Percentiles rank a stretch among this genome's conserved stretches.
Conservation (phyloP, 2,113 vertebrate species). For the Calyptomena viridis region DNA sequence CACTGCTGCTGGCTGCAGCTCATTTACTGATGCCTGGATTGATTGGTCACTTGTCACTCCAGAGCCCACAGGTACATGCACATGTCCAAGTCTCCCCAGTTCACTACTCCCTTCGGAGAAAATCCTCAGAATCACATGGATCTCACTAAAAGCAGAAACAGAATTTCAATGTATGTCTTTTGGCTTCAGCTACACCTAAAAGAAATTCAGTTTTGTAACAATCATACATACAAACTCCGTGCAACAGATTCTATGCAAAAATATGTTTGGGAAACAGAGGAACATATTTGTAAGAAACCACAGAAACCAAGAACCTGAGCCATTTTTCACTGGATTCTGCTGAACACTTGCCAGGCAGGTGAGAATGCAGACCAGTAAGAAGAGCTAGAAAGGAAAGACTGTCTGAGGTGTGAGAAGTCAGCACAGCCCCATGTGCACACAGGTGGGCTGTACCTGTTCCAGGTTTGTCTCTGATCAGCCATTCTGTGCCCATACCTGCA, state of each 20-base stretch:
- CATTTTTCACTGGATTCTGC: not conserved
- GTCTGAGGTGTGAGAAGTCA: not conserved
- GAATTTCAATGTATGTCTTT: not conserved
- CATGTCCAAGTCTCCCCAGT: not conserved
- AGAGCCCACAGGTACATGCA: not conserved
- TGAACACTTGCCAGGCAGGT: not conserved
- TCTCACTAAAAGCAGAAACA: not conserved
- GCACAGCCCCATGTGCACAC: rapidly evolving
- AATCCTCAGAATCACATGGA: not conserved
- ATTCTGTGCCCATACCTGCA: not conserved
- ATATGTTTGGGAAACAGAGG: not conserved
- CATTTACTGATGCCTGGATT: not conserved
- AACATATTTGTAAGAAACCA: not conserved
- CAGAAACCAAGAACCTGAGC: not conserved
- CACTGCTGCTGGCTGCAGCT: conserved; percentile 2
- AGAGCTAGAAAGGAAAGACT: not conserved
- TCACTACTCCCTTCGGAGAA: not conserved
- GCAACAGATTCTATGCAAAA: not conserved
- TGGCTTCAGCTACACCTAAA: not conserved
- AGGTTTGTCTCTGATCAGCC: not conserved
- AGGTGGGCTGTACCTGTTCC: not conserved
- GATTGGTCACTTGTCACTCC: not conserved
- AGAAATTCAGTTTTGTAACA: not conserved
- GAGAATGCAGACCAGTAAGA: not conserved
- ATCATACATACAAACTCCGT: not conserved